Base-by-base conservation (phyloP, 2,113 vertebrate genomes). In the Neolamprologus longior region DNA sequence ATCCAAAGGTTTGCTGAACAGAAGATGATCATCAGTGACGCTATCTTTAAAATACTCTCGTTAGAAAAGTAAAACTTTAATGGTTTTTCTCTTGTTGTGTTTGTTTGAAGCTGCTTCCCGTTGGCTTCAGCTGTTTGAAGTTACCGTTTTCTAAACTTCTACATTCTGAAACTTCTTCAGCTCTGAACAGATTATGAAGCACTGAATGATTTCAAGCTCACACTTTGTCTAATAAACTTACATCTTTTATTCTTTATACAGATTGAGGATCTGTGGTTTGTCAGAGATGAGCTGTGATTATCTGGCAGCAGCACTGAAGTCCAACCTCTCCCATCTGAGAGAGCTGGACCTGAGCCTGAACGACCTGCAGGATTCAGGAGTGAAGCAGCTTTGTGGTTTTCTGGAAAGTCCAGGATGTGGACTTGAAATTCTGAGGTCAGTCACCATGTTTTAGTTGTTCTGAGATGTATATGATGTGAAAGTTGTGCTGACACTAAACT, bases 131-230 rank as follows among this genome's bases (percentile, higher is more conserved):
- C 55, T 28, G 26, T 58, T 58, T 58, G 55, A 3, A 58, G 13
- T 58, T 57, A 5, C 55, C 3, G 3, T 57, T 57, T 57, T 28
- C 0, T 15, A 9, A 15, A 28, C 55, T 57, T 28, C 3, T 28
- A 57, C 24, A 57, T 57, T 57, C 1, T 57, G 55, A 57, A 57
- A 5, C 24, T 3, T 57, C 24, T 1, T 57, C 55, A 57, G 55
- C 0, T 57, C 3, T 57, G 13, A 57, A 57, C 7, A 57, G 21
- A 4, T 55, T 0, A 55, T 55, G 4, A 55, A 55, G 2, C 55
- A 28, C 13, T 57, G 24, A 57, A 57, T 28, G 24, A 57, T 15
- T 57, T 57, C 7, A 57, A 57, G 55, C 24, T 0, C 55, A 58
- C 55, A 58, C 55, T 58, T 58, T 58, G 55, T 58, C 55, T 58